Evolutionary conservation across 2,113 vertebrate genomes (phyloP), one percentile per base, ranked within the genome.

Genomic region (Neoarius graeffei): DNA sequence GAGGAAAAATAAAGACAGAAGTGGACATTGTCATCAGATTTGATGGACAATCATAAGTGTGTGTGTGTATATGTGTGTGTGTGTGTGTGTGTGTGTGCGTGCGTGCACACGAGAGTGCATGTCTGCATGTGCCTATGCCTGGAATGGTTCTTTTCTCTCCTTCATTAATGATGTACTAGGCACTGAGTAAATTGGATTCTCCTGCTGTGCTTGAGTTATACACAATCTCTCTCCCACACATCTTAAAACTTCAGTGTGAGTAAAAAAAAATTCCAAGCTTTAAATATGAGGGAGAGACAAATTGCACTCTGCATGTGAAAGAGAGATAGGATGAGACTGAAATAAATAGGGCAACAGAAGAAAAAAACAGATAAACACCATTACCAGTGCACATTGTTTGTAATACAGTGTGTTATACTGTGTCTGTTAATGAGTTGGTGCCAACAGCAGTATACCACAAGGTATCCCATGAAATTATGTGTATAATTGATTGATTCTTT

Each of bases 81-180:
- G 50, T 69, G 50, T 57, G 83, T 73, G 66, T 59, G 1, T 57
- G 67, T 84, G 25, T 20, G 50, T 69, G 50, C 35, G 83, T 73
- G 66, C 59, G 1, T 57, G 67, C 30, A 30, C 30, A 30, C 30
- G 30, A 30, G 30, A 30, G 30, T 30, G 30, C 30, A 30, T 30
- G 30, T 60, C 52, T 57, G 83, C 57, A 52, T 73, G 7, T 35
- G 66, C 4, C 25, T 81, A 27, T 59, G 25, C 19, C n/a, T 81
- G 7, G 69, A 71, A 57, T 60, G 84, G 27, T n/a, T 57, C 52
- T 27, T 56, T 27, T 52, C 10, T 30, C 15, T 69, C 73, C 81
- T 87, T 52, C 73, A 56, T 81, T 89, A 89, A 89, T 89, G 88
- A 89, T 89, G 88, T 66, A 86, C 71, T 30, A 62, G 74, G 73